These are phyloP conservation scores for Trichechus manatus DNA, from an alignment of 2,113 vertebrate species.

Conservation along the genomic window DNA sequence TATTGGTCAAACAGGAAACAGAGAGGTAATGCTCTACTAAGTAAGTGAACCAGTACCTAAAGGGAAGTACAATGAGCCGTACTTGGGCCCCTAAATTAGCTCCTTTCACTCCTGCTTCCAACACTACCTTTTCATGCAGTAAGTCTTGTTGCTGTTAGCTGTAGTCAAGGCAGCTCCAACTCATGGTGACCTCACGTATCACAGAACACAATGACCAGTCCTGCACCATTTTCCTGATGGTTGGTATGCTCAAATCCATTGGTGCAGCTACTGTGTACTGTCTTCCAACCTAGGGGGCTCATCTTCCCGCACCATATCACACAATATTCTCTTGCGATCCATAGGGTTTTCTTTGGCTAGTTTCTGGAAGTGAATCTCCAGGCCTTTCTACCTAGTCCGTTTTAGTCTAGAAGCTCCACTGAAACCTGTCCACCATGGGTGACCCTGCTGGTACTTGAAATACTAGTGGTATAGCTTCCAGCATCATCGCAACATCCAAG, in stretches of 20 bases:
- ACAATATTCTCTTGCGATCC: background rate
- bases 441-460: background rate
- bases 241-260: too few species aligned
- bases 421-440: background rate
- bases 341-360: too few species aligned
- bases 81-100: accelerated
- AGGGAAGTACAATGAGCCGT: background rate
- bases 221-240: too few species aligned
- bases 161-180: too few species aligned
- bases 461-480: background rate
- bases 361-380: background rate
- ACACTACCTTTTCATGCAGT: background rate
- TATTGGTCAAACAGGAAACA: background rate
- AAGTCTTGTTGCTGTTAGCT: background rate
- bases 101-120: background rate
- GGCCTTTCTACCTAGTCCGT: background rate
- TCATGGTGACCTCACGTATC: too few species aligned
- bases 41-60: background rate
- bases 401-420: background rate
- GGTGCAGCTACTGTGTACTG: background rate
- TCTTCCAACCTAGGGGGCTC: background rate
- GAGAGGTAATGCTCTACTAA: too few species aligned
- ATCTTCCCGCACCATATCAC: background rate
- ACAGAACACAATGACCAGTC: too few species aligned
- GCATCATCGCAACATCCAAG: background rate